Evolutionary conservation across 2,888 invertebrate species (phyloP), one percentile per base, ranked within the genome.

Genomic region (Beris morrisii): DNA sequence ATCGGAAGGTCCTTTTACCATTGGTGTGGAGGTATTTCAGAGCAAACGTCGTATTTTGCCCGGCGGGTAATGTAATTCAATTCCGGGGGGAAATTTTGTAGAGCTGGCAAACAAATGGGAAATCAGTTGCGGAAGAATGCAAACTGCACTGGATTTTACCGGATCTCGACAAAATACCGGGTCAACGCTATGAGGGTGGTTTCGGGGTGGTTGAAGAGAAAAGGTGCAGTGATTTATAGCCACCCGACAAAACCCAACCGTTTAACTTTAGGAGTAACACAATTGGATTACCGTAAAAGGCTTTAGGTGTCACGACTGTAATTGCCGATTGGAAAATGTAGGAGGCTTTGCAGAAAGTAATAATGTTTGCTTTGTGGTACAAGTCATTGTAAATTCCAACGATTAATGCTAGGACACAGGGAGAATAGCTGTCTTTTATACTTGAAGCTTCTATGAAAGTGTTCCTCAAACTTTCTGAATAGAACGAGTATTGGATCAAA

Each of bases 211-310:
- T 54, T 9, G 52, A 30, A 61, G 13, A 61, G 15, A 61, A 4
- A 61, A 50, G 61, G 61, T 61, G 50, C 61, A 50, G 61, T 61
- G 61, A 61, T 61, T 61, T 61, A 61, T 61, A 15, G 61, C 22
- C 61, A 50, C 15, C 50, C 38, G 38, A 50, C 50, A 32, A 50
- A 59, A 61, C 38, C 50, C 28, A 43, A 52, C 61, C 52, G 61
- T 61, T 61, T 61, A 52, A 52, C 46, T 59, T 59, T 7, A 61
- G 61, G 52, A 22, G 50, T 61, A 61, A 50, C 38, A 61, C 61
- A 52, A 61, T 61, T 61, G 61, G 61, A 61, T 61, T 61, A 61
- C 52, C 32, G 50, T 52, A 61, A 61, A 61, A 61, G 30, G 61
- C 50, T 61, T 61, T 61, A 46, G 61, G 61, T 61, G 61, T 61